Evolutionary conservation across 2,888 invertebrate species (phyloP), one percentile per base, ranked within the genome.

Genomic region (Azorinus chamasolen): DNA sequence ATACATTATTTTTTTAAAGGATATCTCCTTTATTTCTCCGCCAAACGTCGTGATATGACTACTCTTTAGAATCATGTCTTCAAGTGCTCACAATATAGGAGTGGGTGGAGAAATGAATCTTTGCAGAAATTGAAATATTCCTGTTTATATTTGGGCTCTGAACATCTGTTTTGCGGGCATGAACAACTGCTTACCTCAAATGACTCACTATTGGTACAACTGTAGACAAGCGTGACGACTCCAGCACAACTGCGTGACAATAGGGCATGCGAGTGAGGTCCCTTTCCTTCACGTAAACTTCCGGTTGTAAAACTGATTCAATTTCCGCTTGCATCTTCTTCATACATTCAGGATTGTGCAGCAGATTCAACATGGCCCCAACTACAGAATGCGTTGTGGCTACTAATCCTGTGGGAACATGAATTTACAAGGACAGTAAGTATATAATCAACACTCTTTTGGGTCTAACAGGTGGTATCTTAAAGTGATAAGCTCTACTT

Each of bases 191-290:
- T 69, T 65, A 73, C 80, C 72, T 65, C 32, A 46, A 72, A 62
- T 80, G 80, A 18, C 69, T 80, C 4, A 80, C 74, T 3, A 80
- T 57, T 2, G 80, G 80, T n/a, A 80, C 76, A 1, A 76, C 46
- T 1, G 69, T 65, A 3, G 76, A 61, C 24, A 63, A 65, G 18
- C 80, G 64, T n/a, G 65, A 62, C 3, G 66, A 62, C 53, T 80
- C 80, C 6, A 76, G 53, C 2, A 73, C n/a, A 6, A 76, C 76
- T 0, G 80, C 75, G 18, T 69, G 58, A 39, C 76, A 73, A 54
- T 76, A 80, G 18, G 72, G 72, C 58, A 80, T 20, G 32, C 45
- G 27, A n/a, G 51, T 51, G 32, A 64, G 50, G 61, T 76, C 76
- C 57, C 24, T 66, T 27, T 20, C 32, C 16, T 27, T 66, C 0